phyloP scores from a whole-genome alignment of 1,140 invertebrate species.

The Brachionus paranguensis region DNA sequence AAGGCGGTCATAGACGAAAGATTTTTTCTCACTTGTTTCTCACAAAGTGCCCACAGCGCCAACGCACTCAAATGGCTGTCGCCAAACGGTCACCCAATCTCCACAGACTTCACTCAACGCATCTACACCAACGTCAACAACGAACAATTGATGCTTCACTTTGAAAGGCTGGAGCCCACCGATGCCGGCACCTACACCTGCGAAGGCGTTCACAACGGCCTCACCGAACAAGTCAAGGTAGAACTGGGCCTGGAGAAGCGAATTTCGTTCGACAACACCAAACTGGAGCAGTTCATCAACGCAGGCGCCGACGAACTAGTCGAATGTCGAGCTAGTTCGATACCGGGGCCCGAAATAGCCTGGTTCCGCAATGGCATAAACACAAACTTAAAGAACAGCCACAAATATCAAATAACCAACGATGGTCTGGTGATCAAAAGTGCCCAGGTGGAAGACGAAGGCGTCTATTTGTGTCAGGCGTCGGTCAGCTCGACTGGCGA shows the following conservation, averaged over 20 bases:
- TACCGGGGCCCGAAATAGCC: constrained; percentile 31
- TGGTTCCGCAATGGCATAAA: constrained; percentile 18
- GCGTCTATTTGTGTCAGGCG: constrained; percentile 23
- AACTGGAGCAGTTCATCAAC: background rate
- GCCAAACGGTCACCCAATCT: background rate
- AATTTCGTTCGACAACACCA: background rate
- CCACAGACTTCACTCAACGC: background rate
- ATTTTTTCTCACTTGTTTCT: background rate
- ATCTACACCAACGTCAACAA: background rate
- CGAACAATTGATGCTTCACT: background rate
- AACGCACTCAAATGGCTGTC: background rate
- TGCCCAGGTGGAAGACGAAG: constrained; percentile 19
- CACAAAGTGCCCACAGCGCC: background rate
- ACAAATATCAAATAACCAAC: constrained; percentile 37
- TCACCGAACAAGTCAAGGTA: background rate
- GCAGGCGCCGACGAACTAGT: background rate
- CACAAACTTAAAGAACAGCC: background rate
- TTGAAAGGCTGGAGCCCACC: background rate
- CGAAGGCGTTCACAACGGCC: background rate
- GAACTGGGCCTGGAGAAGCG: background rate
- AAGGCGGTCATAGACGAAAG: background rate
- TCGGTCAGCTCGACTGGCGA: constrained; percentile 26
- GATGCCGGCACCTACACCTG: background rate
- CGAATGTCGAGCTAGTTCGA: background rate
- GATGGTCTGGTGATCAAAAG: constrained; percentile 28